Base-by-base conservation (phyloP, 2,888 invertebrate species). In the Argyresthia albistria region DNA sequence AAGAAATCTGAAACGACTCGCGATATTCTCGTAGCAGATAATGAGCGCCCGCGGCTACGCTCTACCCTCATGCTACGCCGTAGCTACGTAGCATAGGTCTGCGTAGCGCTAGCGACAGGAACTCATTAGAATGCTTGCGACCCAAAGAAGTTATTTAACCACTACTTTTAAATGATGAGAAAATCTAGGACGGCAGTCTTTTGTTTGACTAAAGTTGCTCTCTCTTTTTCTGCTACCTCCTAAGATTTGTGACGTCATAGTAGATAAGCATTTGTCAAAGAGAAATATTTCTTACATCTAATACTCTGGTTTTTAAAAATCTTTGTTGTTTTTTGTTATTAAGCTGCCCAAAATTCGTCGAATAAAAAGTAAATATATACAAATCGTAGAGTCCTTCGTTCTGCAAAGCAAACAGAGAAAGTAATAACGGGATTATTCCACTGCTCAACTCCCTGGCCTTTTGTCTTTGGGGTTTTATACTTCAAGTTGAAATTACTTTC, bases 21-120 rank as follows among this genome's bases (percentile, higher is more conserved):
- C 25, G 25, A 25, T 25, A 4, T 25, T 25, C 12, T 25, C 46
- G 46, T 46, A 47, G 37, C 12, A 16, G 35, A 36, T 51, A 56
- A 54, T 51, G 54, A 56, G 50, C 49, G 16, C 53, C 46, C 36
- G 52, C 42, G 51, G 54, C 56, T 42, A 53, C 48, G 54, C 50
- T 25, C 25, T 25, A 25, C 25, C n/a, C n/a, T n/a, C 14, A 16
- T 43, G 52, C 47, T 51, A 45, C 48, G 12, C 14, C 15, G 48
- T 53, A 53, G 53, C 43, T 11, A 10, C 49, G 48, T 53, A 15
- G 50, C 43, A 25, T 50, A 25, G 35, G 11, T 6, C 16, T 16
- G 25, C 25, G 3, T 25, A 25, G 43, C 14, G 25, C 39, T 14
- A 50, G 10, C 47, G 35, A 37, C 14, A 14, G 37, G 49, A 49